These are phyloP conservation scores for Sparidentex hasta DNA, from an alignment of 2,797 vertebrate genomes.

Conservation along the genomic window DNA sequence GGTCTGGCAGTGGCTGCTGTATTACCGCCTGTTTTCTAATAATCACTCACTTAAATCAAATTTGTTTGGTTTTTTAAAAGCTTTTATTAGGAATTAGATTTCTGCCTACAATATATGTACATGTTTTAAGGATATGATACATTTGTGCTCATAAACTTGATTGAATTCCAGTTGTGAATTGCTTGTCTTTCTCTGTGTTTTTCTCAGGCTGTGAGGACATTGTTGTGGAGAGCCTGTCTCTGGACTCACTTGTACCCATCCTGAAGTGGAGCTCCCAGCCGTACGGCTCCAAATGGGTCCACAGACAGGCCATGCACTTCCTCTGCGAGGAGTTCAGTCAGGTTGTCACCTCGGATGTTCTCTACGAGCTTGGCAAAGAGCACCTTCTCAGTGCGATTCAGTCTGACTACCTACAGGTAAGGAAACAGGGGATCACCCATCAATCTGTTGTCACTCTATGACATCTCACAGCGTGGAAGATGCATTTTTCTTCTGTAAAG, in stretches of 20 bases:
- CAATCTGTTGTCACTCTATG: constrained; percentile 9
- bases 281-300: constrained; percentile 98
- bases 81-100: constrained; percentile 2
- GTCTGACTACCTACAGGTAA: constrained; percentile 99
- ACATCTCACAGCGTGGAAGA: constrained; percentile 4
- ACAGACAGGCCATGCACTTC: constrained; percentile 98
- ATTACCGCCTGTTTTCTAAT: constrained; percentile 2
- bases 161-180: constrained; percentile 8
- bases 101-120: background rate
- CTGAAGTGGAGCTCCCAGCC: constrained; percentile 99
- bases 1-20: constrained; percentile 23
- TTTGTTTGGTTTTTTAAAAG: background rate
- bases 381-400: constrained; percentile 96
- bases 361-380: constrained; percentile 97
- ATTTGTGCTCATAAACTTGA: background rate
- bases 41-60: constrained; percentile 10
- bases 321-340: constrained; percentile 99
- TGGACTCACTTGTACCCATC: constrained; percentile 96
- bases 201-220: constrained; percentile 97
- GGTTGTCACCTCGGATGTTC: constrained; percentile 95
- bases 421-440: background rate
- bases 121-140: background rate
- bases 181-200: constrained; percentile 40
- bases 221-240: constrained; percentile 95
- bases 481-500: background rate